A percentile compares a stretch with the other conserved stretches of the same genome.
These are phyloP conservation scores for Orcinus orca DNA, from an alignment of 2,113 vertebrate species.

Conservation along the genomic window DNA sequence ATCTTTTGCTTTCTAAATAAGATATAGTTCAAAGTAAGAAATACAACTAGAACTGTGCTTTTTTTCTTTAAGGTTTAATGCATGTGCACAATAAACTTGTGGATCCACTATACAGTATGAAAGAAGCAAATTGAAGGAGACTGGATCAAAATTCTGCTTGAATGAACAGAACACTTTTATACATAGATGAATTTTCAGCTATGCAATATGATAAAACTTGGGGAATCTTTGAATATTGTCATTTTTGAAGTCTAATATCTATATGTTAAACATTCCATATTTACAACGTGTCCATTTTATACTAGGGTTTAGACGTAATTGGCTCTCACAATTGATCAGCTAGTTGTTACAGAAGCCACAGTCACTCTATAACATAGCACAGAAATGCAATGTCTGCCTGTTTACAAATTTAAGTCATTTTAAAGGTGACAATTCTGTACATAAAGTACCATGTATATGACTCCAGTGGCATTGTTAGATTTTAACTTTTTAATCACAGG, in stretches of 20 bases:
- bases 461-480: background rate
- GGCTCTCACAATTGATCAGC: background rate
- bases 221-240: constrained; percentile 79
- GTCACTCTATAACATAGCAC: background rate
- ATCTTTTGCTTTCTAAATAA: constrained; percentile 40
- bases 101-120: constrained; percentile 90
- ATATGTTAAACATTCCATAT: constrained; percentile 82
- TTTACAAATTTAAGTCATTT: background rate
- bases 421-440: background rate
- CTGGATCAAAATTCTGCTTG: constrained; percentile 76
- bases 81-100: constrained; percentile 91
- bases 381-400: constrained; percentile 30
- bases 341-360: constrained; percentile 6
- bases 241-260: constrained; percentile 75
- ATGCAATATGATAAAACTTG: constrained; percentile 80
- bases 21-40: constrained; percentile 28
- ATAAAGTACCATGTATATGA: constrained; percentile 24
- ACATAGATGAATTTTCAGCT: constrained; percentile 79
- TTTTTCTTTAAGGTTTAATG: constrained; percentile 86
- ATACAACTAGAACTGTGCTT: constrained; percentile 77
- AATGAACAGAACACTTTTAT: constrained; percentile 77
- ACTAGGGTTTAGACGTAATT: constrained; percentile 21
- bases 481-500: constrained; percentile 9
- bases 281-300: constrained; percentile 48
- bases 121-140: constrained; percentile 86